phyloP scores from a whole-genome alignment of 2,113 vertebrate genomes.

The Echinops telfairi region DNA sequence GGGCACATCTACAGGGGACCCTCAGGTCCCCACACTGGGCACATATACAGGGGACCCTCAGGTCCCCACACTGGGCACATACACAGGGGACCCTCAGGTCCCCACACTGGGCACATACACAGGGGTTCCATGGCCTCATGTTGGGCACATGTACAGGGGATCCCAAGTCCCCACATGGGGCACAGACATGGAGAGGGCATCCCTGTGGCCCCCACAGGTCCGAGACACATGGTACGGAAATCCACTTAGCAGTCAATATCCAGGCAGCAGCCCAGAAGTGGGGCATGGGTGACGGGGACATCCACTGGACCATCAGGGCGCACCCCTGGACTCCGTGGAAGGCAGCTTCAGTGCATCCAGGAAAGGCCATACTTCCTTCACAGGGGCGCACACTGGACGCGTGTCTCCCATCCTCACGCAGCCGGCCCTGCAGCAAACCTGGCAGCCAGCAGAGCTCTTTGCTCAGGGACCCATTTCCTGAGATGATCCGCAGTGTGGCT shows the following conservation, averaged over 20 bases:
- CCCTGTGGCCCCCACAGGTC: background rate
- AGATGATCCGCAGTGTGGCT: conserved; percentile 81
- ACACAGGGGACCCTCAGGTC: background rate
- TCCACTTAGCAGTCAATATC: background rate
- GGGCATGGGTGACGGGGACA: fast-evolving
- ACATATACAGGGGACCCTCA: no score
- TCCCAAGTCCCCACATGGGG: background rate
- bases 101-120: no score
- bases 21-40: no score
- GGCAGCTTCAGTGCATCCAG: background rate
- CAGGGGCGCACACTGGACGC: conserved; percentile 49
- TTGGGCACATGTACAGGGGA: no score
- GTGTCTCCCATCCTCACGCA: conserved; percentile 78
- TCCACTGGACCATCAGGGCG: fast-evolving
- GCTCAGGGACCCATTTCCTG: conserved; percentile 85
- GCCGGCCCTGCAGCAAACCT: conserved; percentile 82
- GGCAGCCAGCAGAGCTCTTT: conserved; percentile 86
- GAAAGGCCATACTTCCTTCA: conserved; percentile 77
- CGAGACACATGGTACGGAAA: background rate
- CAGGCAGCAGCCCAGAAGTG: fast-evolving
- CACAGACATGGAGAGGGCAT: no score
- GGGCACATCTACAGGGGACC: no score
- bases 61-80: background rate
- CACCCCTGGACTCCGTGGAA: fast-evolving
- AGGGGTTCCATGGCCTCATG: no score